Percentiles rank a stretch among this genome's conserved stretches.
Conservation (phyloP, 2,888 invertebrate genomes). For the Serripes groenlandicus region DNA sequence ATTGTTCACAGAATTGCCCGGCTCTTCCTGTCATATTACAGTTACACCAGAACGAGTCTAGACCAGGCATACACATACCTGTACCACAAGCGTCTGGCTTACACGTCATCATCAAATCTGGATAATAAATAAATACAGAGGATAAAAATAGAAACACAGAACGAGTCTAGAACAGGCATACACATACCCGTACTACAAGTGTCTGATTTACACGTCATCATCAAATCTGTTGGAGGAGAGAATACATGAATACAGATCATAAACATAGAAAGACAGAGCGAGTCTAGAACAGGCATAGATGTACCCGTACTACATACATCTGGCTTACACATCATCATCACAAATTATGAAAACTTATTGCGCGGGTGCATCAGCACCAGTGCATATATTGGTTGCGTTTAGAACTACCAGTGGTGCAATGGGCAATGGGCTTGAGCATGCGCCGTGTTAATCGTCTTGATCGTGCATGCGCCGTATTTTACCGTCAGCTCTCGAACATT, state of each 20-base stretch:
- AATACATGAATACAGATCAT: too few species aligned
- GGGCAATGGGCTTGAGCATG: too few species aligned
- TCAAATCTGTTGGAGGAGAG: slow-evolving; percentile 2
- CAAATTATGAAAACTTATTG: too few species aligned
- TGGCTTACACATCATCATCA: slow-evolving; percentile 50
- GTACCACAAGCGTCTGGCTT: slow-evolving; percentile 55
- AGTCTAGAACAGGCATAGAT: slow-evolving; percentile 53
- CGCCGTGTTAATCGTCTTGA: too few species aligned
- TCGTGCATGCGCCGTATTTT: too few species aligned
- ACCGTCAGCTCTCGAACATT: too few species aligned
- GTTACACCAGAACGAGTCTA: slow-evolving; percentile 74
- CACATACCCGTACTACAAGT: slow-evolving; percentile 58
- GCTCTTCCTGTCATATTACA: slow-evolving; percentile 82
- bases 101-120: slow-evolving; percentile 34
- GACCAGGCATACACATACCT: slow-evolving; percentile 55
- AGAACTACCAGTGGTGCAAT: too few species aligned
- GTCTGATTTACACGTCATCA: slow-evolving; percentile 47
- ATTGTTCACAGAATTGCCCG: slow-evolving; percentile 74
- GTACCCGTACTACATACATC: slow-evolving; percentile 54
- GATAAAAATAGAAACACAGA: too few species aligned
- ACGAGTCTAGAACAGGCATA: slow-evolving; percentile 50
- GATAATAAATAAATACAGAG: too few species aligned
- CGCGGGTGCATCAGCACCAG: too few species aligned
- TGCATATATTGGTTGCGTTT: too few species aligned
- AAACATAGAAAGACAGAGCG: too few species aligned